phyloP scores from a whole-genome alignment of 2,797 vertebrate genomes.

The Perodicticus potto region DNA sequence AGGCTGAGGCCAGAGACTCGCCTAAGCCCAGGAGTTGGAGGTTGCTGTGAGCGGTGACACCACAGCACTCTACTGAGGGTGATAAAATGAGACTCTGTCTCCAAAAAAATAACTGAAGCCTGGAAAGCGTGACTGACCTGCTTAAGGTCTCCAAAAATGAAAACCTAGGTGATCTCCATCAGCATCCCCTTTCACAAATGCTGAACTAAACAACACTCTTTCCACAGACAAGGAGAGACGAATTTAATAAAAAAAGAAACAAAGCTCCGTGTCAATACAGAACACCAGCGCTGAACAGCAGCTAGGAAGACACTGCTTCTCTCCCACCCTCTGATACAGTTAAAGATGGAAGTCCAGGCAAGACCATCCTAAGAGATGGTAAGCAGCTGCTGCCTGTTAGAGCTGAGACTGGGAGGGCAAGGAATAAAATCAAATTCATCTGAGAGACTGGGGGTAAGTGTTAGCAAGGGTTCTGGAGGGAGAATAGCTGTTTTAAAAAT shows the following conservation, averaged over 20 bases:
- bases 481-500: not conserved
- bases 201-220: not conserved
- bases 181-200: not conserved
- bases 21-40: too few relatives aligned
- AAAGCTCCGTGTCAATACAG: not conserved
- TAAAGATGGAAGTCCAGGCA: not conserved
- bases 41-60: too few relatives aligned
- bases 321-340: not conserved
- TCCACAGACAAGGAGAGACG: not conserved
- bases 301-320: not conserved
- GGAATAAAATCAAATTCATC: not conserved
- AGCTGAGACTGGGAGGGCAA: not conserved
- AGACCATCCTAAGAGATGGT: too few relatives aligned
- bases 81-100: too few relatives aligned
- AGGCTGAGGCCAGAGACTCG: too few relatives aligned
- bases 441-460: not conserved
- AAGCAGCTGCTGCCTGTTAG: not conserved
- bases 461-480: not conserved
- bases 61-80: too few relatives aligned
- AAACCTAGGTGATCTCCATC: not conserved
- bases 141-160: not conserved
- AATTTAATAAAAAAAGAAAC: not conserved
- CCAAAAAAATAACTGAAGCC: not conserved
- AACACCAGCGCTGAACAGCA: not conserved
- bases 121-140: not conserved